phyloP scores from a whole-genome alignment of 2,797 vertebrate species.

The Rhadinocentrus ornatus region DNA sequence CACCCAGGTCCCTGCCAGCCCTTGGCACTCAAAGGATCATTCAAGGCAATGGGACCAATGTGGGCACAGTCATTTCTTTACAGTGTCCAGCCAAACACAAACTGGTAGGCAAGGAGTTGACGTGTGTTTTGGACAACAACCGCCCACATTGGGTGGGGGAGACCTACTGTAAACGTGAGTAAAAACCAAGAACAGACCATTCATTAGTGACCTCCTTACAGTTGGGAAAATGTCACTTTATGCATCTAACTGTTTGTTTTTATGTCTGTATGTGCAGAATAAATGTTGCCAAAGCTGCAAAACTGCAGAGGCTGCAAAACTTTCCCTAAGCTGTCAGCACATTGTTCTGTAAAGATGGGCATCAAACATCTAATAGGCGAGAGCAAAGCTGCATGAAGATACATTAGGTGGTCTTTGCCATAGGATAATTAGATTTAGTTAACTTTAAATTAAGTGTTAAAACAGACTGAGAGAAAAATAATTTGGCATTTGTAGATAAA shows the following conservation, averaged over 20 bases:
- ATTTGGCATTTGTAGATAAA: constrained; percentile 24
- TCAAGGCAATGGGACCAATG: constrained; percentile 85
- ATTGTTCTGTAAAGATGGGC: constrained; percentile 42
- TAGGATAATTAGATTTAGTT: constrained; percentile 7
- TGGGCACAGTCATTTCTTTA: constrained; percentile 87
- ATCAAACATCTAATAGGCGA: constrained; percentile 27
- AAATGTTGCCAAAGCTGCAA: constrained; percentile 31
- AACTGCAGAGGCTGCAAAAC: constrained; percentile 47
- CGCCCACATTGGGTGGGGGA: constrained; percentile 85
- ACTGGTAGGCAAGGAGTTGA: constrained; percentile 79
- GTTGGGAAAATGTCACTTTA: neutral
- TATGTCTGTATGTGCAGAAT: constrained; percentile 22
- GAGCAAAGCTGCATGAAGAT: constrained; percentile 15
- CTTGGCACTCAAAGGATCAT: constrained; percentile 83
- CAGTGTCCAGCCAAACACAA: constrained; percentile 86
- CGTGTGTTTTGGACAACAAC: constrained; percentile 83
- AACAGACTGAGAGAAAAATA: constrained; percentile 25
- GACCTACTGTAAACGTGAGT: constrained; percentile 86
- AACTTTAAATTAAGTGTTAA: constrained; percentile 23
- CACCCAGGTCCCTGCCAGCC: constrained; percentile 76
- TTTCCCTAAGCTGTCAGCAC: constrained; percentile 27
- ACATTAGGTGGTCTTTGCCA: constrained; percentile 16
- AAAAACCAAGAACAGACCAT: constrained; percentile 9
- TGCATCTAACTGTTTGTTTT: constrained; percentile 13
- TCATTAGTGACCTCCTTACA: neutral